phyloP scores from a whole-genome alignment of 2,797 vertebrate species.

The Coranthus polyacanthus region DNA sequence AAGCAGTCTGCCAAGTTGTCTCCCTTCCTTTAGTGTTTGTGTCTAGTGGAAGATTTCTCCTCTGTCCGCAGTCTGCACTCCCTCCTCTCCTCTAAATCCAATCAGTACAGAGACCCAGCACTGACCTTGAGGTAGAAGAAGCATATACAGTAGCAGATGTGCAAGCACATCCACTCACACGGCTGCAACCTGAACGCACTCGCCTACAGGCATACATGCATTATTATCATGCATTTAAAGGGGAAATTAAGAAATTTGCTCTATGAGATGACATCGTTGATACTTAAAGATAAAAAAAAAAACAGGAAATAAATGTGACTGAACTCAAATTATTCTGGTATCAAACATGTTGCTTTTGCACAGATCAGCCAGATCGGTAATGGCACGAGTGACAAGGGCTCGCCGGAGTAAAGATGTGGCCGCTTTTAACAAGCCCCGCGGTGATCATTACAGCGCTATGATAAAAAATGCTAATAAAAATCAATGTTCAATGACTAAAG shows the following conservation, averaged over 20 bases:
- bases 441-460: slow-evolving; percentile 56
- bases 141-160: slow-evolving; percentile 65
- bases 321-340: slow-evolving; percentile 24
- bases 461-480: slow-evolving; percentile 73
- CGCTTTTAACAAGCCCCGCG: slow-evolving; percentile 58
- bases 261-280: slow-evolving; percentile 26
- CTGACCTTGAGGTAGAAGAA: slow-evolving; percentile 81
- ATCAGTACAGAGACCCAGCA: slow-evolving; percentile 72
- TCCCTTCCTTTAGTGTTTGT: slow-evolving; percentile 39
- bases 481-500: slow-evolving; percentile 66
- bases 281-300: slow-evolving; percentile 16
- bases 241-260: slow-evolving; percentile 17
- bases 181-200: slow-evolving; percentile 31
- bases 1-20: slow-evolving; percentile 36
- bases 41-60: slow-evolving; percentile 59
- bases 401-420: slow-evolving; percentile 7
- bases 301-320: slow-evolving; percentile 19
- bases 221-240: slow-evolving; percentile 32
- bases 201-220: slow-evolving; percentile 35
- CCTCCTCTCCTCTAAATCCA: slow-evolving; percentile 67
- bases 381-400: slow-evolving; percentile 45
- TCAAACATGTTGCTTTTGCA: slow-evolving; percentile 34
- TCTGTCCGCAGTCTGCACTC: slow-evolving; percentile 60
- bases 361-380: slow-evolving; percentile 36
- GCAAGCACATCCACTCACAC: slow-evolving; percentile 51